These are phyloP conservation scores for Heliconius ethilla DNA, from an alignment of 2,888 invertebrate genomes.

Conservation along the genomic window DNA sequence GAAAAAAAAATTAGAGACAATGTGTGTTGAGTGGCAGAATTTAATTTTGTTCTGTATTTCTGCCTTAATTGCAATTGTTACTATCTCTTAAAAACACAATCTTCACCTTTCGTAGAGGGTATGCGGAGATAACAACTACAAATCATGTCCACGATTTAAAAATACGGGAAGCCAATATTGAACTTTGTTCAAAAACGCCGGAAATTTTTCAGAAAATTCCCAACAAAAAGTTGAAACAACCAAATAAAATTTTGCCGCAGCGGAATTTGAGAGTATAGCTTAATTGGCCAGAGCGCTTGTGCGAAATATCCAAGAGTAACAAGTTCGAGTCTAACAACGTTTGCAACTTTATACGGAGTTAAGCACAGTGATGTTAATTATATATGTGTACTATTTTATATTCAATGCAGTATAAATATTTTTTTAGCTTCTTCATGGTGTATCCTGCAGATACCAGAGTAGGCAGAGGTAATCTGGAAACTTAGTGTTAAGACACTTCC, in stretches of 20 bases:
- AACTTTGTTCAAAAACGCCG: not conserved
- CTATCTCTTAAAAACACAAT: no score
- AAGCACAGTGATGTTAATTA: not conserved
- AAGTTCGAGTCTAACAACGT: not conserved
- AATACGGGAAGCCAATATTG: not conserved
- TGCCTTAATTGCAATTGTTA: no score
- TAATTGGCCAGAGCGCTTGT: not conserved
- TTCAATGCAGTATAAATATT: no score
- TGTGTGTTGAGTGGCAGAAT: no score
- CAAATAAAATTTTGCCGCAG: constrained; percentile 2
- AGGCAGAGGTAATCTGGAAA: not conserved
- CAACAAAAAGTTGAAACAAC: not conserved
- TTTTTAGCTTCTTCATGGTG: no score
- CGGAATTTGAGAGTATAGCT: not conserved
- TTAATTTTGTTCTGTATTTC: no score
- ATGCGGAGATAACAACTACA: not conserved
- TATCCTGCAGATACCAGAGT: not conserved
- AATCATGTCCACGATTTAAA: not conserved
- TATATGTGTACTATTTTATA: not conserved
- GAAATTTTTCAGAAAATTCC: not conserved
- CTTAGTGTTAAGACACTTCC: not conserved
- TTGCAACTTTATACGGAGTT: not conserved
- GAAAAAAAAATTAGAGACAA: no score
- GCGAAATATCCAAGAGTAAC: not conserved
- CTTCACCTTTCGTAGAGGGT: no score